Evolutionary conservation across 2,888 invertebrate genomes (phyloP), one percentile per base, ranked within the genome.

Genomic region (Brenthis daphne): DNA sequence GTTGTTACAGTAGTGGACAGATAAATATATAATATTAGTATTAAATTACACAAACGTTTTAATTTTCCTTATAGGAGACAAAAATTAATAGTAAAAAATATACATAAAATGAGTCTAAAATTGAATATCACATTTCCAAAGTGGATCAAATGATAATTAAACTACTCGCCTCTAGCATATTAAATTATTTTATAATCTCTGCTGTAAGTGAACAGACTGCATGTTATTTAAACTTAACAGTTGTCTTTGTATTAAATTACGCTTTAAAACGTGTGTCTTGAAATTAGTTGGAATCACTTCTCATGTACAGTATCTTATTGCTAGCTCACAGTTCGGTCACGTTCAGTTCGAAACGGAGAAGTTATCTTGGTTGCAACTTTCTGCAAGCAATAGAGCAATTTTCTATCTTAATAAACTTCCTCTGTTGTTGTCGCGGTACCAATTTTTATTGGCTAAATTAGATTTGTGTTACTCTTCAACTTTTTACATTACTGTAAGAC

Each of bases 321-420:
- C 69, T 48, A 57, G 65, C 67, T 60, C 58, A 70, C 74, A 68
- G 74, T 77, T 77, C 65, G 75, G 77, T 77, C 79, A 79, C 78
- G 79, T 72, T 50, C 70, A 72, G 61, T 64, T 66, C 73, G 74
- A 73, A 76, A 76, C 74, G 75, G 69, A 68, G 70, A 76, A 79
- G 73, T 78, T 79, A 77, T 77, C 76, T 74, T 69, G 74, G 74
- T 58, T 70, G 73, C 73, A 73, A 75, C 71, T 76, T 76, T 70
- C 63, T 69, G 67, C 69, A 55, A 72, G 72, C 70, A 72, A 77
- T 74, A 73, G 74, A 71, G 71, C 70, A 75, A 73, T 74, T 75
- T 76, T 75, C 73, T 72, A 69, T 72, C 73, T 72, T 74, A 73
- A 73, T 70, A 74, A 75, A 75, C 73, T 75, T 73, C 69, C 69